Conservation (phyloP, 2,113 vertebrate species). For the Scatophagus argus region DNA sequence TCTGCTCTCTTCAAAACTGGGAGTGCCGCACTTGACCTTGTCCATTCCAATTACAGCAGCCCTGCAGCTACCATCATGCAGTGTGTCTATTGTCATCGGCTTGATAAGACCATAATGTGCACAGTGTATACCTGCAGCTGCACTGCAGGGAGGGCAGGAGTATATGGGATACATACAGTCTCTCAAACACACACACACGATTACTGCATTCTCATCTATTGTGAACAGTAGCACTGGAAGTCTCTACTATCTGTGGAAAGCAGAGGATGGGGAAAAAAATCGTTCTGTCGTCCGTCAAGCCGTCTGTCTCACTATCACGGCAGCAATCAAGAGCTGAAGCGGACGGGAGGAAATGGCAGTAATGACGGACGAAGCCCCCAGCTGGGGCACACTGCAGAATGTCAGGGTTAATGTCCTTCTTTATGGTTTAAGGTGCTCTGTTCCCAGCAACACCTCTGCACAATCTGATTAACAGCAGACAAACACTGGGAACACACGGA, state of each 20-base stretch:
- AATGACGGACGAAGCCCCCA: slow-evolving; percentile 32
- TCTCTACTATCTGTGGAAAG: not conserved
- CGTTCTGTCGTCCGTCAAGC: not conserved
- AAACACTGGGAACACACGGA: not conserved
- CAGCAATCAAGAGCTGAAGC: slow-evolving; percentile 18
- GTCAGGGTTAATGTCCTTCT: slow-evolving; percentile 43
- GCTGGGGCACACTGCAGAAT: slow-evolving; percentile 2
- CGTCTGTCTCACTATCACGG: slow-evolving; percentile 16
- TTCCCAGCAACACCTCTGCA: slow-evolving; percentile 21
- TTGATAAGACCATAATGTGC: slow-evolving; percentile 42
- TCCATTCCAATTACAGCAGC: slow-evolving; percentile 65
- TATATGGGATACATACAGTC: slow-evolving; percentile 6
- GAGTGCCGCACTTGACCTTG: slow-evolving; percentile 71
- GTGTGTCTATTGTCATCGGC: slow-evolving; percentile 50
- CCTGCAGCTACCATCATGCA: slow-evolving; percentile 54
- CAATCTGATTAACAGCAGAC: slow-evolving; percentile 11
- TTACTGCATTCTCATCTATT: not conserved
- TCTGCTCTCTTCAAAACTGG: slow-evolving; percentile 51
- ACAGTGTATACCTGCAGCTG: slow-evolving; percentile 43
- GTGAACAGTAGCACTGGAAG: not conserved
- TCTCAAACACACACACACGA: not conserved
- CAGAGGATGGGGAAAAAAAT: slow-evolving; percentile 8
- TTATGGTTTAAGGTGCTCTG: slow-evolving; percentile 26
- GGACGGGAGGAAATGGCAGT: slow-evolving; percentile 5
- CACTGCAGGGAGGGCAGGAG: slow-evolving; percentile 20